Conservation (phyloP, 2,888 invertebrate species). For the Troglohyphantes excavatus region DNA sequence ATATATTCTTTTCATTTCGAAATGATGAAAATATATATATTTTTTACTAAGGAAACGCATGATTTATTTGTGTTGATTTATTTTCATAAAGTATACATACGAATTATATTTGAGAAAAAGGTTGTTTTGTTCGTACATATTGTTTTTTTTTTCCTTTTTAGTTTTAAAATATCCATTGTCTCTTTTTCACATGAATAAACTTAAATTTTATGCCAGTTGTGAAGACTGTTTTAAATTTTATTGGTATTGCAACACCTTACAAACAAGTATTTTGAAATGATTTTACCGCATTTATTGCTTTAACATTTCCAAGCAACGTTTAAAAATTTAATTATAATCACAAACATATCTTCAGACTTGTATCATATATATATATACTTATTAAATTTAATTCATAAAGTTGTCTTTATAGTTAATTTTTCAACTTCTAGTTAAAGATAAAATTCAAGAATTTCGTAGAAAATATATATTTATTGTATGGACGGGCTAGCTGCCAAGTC, state of each 20-base stretch:
- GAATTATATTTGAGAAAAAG: not conserved
- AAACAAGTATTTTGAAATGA: not conserved
- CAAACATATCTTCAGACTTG: too few relatives aligned
- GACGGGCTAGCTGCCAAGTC: too few relatives aligned
- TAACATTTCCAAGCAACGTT: not conserved
- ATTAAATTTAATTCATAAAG: too few relatives aligned
- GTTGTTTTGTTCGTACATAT: slow-evolving; percentile 11
- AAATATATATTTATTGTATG: too few relatives aligned
- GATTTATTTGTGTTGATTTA: slow-evolving; percentile 26
- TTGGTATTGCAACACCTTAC: not conserved
- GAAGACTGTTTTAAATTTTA: not conserved
- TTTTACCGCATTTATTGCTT: not conserved
- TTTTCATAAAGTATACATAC: slow-evolving; percentile 12
- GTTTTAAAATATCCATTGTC: not conserved
- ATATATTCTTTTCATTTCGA: not conserved
- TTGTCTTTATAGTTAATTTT: too few relatives aligned
- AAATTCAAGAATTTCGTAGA: too few relatives aligned
- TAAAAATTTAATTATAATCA: too few relatives aligned
- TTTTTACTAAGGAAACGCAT: not conserved
- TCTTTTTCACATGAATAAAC: slow-evolving; percentile 31
- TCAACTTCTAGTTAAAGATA: too few relatives aligned
- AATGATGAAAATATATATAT: not conserved
- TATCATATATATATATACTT: too few relatives aligned
- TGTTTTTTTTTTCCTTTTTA: not conserved
- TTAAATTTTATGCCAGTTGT: slow-evolving; percentile 24